Evolutionary conservation across 2,797 vertebrate species (phyloP), one percentile per base, ranked within the genome.

Genomic region (Arctocebus calabarensis): DNA sequence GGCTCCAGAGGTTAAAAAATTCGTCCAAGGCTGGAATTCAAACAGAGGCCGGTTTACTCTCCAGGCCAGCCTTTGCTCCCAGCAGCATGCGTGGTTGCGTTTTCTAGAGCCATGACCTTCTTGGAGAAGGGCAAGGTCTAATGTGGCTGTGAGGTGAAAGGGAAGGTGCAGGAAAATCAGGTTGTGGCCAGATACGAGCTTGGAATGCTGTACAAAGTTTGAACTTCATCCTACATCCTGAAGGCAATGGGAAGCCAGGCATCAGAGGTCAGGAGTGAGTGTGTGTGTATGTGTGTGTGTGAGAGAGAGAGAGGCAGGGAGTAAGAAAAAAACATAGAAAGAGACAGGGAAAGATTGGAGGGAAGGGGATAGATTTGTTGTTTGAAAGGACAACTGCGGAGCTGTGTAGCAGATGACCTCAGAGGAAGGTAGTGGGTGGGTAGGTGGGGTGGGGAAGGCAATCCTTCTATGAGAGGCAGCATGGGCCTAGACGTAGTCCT

Each of bases 211-310:
- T 55, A 13, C 78, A 59, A 96, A 34, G 22, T 70, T 16, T 92
- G 25, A 85, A 29, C 64, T 82, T 52, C 11, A 43, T n/a, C 27
- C 25, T 74, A 0, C 75, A 19, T n/a, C 59, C n/a, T 55, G 0
- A 37, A 37, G 61, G 64, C 59, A 75, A 29, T 14, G 13, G n/a
- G 45, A 90, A 90, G 52, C 8, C 12, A 19, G 43, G 5, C 27
- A 37, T 7, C 2, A 6, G 14, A 34, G 3, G 2, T 8, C 2
- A 6, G 14, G 32, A 2, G 1, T 12, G 57, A 61, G 66, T 66
- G 20, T 20, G 25, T 52, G 86, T 83, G 43, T n/a, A 27, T 57
- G 64, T 66, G 43, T 34, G 48, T 77, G 5, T 40, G 37, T n/a
- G 25, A 1, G 14, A 37, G 43, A 34, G 59, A 45, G 1, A 20